A percentile compares a stretch with the other conserved stretches of the same genome.
Conservation (phyloP, 2,113 vertebrate genomes). For the Dendropsophus ebraccatus region DNA sequence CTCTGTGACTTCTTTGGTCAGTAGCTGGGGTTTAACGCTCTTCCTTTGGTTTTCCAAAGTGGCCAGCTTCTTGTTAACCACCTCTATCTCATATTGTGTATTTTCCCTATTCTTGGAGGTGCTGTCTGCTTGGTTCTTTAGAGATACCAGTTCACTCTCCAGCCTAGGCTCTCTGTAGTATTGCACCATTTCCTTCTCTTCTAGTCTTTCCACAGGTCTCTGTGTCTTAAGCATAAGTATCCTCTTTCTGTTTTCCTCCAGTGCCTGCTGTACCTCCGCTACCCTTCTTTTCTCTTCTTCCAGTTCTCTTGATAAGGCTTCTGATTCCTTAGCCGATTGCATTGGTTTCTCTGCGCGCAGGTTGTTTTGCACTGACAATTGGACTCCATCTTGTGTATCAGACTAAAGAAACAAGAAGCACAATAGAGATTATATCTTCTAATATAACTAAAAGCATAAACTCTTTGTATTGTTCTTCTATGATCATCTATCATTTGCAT, state of each 20-base stretch:
- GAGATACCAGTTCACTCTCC: constrained; percentile 73
- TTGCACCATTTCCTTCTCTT: constrained; percentile 91
- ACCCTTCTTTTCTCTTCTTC: constrained; percentile 80
- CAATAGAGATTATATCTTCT: not conserved
- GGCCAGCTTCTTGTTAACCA: constrained; percentile 72
- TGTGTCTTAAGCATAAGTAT: constrained; percentile 84
- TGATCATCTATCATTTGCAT: no score
- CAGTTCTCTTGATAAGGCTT: constrained; percentile 74
- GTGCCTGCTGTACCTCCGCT: constrained; percentile 69
- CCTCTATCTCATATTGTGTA: constrained; percentile 78
- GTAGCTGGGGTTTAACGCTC: constrained; percentile 75
- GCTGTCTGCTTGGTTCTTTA: constrained; percentile 74
- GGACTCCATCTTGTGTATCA: constrained; percentile 77
- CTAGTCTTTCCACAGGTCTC: constrained; percentile 84
- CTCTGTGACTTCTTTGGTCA: constrained; percentile 93
- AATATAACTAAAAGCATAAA: not conserved
- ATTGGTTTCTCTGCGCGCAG: constrained; percentile 74
- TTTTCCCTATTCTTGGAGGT: constrained; percentile 73
- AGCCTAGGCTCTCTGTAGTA: constrained; percentile 90
- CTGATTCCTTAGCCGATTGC: constrained; percentile 65
- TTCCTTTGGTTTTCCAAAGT: constrained; percentile 76
- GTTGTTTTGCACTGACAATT: constrained; percentile 65
- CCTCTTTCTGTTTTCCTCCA: constrained; percentile 77
- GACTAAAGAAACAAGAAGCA: constrained; percentile 73
- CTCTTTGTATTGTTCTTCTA: no score